A percentile compares a stretch with the other conserved stretches of the same genome.
phyloP scores from a whole-genome alignment of 1,140 invertebrate species.

The Microplitis demolitor region DNA sequence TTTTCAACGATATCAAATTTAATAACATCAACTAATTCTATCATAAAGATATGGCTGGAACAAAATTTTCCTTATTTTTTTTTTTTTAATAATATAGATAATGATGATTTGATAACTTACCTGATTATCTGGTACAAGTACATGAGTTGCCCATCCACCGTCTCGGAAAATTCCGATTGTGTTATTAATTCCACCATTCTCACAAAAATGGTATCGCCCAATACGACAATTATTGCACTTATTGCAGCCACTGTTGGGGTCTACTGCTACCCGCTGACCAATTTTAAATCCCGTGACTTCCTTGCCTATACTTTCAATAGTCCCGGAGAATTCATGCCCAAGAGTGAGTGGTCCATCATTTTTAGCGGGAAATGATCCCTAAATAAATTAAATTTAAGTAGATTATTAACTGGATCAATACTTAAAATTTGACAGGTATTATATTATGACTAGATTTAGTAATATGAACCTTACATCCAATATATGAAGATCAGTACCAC shows the following conservation, averaged over 20 bases:
- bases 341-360: slow-evolving; percentile 63
- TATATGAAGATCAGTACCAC: slow-evolving; percentile 83
- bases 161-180: slow-evolving; percentile 70
- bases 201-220: slow-evolving; percentile 69
- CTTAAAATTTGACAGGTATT: not conserved
- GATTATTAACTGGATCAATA: not conserved
- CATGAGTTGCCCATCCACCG: slow-evolving; percentile 73
- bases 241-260: slow-evolving; percentile 70
- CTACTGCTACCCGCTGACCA: slow-evolving; percentile 70
- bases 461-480: slow-evolving; percentile 61
- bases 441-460: not conserved
- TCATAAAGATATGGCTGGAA: no score
- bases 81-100: not conserved
- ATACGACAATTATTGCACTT: slow-evolving; percentile 66
- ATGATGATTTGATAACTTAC: slow-evolving; percentile 31
- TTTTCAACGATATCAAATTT: no score
- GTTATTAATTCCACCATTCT: slow-evolving; percentile 64
- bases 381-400: slow-evolving; percentile 27
- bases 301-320: slow-evolving; percentile 64
- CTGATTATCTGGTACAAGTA: slow-evolving; percentile 64
- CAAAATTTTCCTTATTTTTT: not conserved
- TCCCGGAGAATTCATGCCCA: slow-evolving; percentile 75
- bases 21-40: no score
- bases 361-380: slow-evolving; percentile 70
- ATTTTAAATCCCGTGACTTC: slow-evolving; percentile 65